Conservation (phyloP, 1,140 invertebrate genomes). For the Diuraphis noxia region DNA sequence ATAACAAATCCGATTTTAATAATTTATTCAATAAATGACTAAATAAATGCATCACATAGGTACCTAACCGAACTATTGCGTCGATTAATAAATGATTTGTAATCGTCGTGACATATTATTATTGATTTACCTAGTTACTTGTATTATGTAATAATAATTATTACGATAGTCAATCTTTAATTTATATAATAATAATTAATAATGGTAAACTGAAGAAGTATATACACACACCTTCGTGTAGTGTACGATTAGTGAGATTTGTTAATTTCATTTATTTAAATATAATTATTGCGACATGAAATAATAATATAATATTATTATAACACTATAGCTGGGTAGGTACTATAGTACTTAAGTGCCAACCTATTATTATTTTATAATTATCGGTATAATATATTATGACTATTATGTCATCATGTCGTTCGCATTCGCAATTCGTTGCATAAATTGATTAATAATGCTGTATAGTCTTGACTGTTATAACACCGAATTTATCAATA, state of each 20-base stretch:
- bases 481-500: neutral
- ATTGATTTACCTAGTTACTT: neutral
- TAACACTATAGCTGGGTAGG: no score
- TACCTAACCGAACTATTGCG: neutral
- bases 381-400: neutral
- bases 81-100: neutral
- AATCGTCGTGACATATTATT: neutral
- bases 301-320: neutral
- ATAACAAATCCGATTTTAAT: neutral
- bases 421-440: neutral
- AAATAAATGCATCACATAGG: no score
- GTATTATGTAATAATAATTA: neutral
- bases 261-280: neutral
- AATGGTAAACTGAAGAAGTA: neutral
- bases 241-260: neutral
- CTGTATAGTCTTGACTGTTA: neutral
- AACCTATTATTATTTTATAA: neutral
- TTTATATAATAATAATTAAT: neutral
- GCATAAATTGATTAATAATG: neutral
- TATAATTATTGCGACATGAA: neutral
- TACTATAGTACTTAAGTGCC: no score
- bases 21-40: no score
- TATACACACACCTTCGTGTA: no score
- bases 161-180: neutral
- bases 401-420: neutral